Evolutionary conservation across 2,113 vertebrate genomes (phyloP).

Genomic region (Ceyx margarethae): DNA sequence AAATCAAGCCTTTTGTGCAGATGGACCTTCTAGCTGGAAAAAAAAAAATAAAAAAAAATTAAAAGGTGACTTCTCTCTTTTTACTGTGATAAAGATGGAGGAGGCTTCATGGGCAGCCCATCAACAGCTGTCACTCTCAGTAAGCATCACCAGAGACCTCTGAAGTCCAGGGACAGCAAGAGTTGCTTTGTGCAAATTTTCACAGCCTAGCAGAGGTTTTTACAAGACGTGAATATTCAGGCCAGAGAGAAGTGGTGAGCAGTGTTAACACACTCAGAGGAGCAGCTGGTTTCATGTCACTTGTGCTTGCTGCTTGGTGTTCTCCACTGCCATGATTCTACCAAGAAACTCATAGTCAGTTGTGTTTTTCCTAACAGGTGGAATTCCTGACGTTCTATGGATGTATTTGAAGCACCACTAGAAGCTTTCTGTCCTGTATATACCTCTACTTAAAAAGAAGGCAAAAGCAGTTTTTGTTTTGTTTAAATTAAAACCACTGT

Average conservation of each 20-base stretch:
- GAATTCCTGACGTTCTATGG: not conserved
- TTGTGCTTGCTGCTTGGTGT: not conserved
- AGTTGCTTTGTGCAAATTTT: not conserved
- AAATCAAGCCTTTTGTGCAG: not conserved
- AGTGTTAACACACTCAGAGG: not conserved
- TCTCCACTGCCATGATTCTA: not conserved
- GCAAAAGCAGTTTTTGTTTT: not conserved
- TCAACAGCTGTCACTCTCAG: not conserved
- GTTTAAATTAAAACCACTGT: not conserved
- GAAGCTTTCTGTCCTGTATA: not conserved
- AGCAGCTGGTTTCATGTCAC: not conserved
- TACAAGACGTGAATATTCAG: not conserved
- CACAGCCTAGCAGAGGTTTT: not conserved
- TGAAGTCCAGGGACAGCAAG: not conserved
- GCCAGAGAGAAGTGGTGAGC: not conserved
- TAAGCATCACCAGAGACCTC: not conserved
- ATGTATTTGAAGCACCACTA: not conserved
- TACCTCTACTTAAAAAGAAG: not conserved
- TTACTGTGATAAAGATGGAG: not conserved
- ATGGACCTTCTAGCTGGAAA: not conserved
- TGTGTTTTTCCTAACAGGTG: fast-evolving
- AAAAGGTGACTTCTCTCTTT: not conserved
- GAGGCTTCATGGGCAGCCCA: not conserved
- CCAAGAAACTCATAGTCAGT: not conserved
- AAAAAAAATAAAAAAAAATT: not conserved